These are phyloP conservation scores for Gymnocephalus cernua DNA, from an alignment of 2,113 vertebrate species.

Conservation along the genomic window DNA sequence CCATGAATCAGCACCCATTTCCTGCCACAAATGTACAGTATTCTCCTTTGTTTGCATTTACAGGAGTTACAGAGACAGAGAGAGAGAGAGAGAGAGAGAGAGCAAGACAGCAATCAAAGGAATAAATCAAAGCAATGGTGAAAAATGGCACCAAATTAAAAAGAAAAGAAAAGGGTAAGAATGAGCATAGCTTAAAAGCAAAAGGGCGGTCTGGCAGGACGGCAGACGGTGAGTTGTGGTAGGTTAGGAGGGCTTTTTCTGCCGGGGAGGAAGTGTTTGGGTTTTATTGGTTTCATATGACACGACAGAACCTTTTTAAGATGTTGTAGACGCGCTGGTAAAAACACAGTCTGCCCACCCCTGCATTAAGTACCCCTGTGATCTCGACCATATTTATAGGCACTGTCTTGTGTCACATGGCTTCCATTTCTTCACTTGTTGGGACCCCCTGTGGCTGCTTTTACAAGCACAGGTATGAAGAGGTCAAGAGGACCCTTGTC, in stretches of 20 bases:
- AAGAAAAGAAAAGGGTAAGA: conserved; percentile 35
- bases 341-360: conserved; percentile 83
- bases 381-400: conserved; percentile 88
- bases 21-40: conserved; percentile 46
- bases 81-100: not conserved
- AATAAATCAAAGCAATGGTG: conserved; percentile 31
- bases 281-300: conserved; percentile 88
- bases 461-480: conserved; percentile 84
- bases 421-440: conserved; percentile 87
- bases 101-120: not conserved
- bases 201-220: conserved; percentile 48
- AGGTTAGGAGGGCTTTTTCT: conserved; percentile 67
- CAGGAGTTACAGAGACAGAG: not conserved
- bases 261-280: conserved; percentile 81
- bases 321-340: conserved; percentile 86
- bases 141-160: conserved; percentile 38
- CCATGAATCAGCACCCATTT: conserved; percentile 49
- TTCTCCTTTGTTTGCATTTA: conserved; percentile 32
- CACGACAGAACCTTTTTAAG: conserved; percentile 86
- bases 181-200: conserved; percentile 25
- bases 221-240: conserved; percentile 61
- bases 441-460: conserved; percentile 83
- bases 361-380: conserved; percentile 85
- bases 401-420: conserved; percentile 87
- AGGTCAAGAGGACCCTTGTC: conserved; percentile 80